Percentiles rank a stretch among this genome's conserved stretches.
Evolutionary conservation across 2,888 invertebrate species (phyloP).

Genomic region (Xestia c-nigrum): DNA sequence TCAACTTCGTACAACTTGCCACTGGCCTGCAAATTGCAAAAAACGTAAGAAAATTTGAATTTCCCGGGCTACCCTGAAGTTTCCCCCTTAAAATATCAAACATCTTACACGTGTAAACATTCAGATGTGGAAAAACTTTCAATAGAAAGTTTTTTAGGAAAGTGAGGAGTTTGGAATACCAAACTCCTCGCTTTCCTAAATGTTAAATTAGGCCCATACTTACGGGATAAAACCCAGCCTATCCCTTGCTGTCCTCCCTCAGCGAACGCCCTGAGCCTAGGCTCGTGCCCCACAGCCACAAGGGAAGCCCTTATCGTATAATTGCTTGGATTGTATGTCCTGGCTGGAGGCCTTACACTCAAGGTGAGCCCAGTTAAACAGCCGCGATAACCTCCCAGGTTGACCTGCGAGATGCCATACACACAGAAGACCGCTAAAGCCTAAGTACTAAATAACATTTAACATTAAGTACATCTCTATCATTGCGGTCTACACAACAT

Average conservation of each 20-base stretch:
- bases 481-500: background rate
- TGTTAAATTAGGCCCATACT: background rate
- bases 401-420: background rate
- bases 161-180: no score
- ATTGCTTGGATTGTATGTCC: background rate
- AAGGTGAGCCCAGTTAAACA: background rate
- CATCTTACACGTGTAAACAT: conserved; percentile 15
- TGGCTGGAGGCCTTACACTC: background rate
- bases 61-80: no score
- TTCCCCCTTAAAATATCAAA: no score
- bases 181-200: background rate
- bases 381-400: background rate
- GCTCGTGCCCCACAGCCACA: background rate
- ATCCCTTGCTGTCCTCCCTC: background rate
- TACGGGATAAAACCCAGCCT: background rate
- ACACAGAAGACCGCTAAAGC: background rate
- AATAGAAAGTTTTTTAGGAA: no score
- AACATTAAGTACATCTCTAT: background rate
- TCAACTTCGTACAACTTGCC: no score
- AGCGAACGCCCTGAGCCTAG: background rate
- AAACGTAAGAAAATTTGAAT: no score
- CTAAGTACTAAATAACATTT: background rate
- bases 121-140: background rate
- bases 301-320: background rate
- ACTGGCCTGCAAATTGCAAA: no score